phyloP scores from a whole-genome alignment of 2,113 vertebrate species.

The Gopherus evgoodei region DNA sequence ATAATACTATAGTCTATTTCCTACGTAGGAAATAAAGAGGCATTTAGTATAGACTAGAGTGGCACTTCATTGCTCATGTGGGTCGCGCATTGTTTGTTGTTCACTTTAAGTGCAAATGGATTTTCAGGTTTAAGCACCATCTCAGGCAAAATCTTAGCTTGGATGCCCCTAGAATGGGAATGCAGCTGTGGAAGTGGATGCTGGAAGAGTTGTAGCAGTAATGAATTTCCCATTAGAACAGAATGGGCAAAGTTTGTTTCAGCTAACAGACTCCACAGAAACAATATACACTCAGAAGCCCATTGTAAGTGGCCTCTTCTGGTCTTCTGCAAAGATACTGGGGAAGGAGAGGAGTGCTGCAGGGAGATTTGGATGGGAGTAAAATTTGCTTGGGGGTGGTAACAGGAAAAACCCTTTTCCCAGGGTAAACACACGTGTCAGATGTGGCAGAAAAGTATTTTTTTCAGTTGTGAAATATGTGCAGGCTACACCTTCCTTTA shows the following conservation, averaged over 20 bases:
- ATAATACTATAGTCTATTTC: not conserved
- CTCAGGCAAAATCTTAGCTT: not conserved
- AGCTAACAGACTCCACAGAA: not conserved
- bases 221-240: not conserved
- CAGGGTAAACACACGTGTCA: not conserved
- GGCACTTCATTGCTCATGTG: not conserved
- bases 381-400: not conserved
- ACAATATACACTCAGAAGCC: not conserved
- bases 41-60: not conserved
- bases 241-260: not conserved
- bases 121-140: not conserved
- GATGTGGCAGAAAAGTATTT: not conserved
- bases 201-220: not conserved
- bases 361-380: not conserved
- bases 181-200: not conserved
- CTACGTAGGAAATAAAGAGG: not conserved
- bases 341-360: not conserved
- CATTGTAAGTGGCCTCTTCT: not conserved
- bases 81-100: accelerated
- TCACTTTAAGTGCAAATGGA: not conserved
- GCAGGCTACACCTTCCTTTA: slow-evolving; percentile 42
- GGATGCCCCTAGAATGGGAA: not conserved
- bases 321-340: not conserved
- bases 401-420: not conserved
- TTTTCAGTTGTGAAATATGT: not conserved